These are phyloP conservation scores for Rugalucina vietnamica DNA, from an alignment of 2,888 invertebrate genomes.

Conservation along the genomic window DNA sequence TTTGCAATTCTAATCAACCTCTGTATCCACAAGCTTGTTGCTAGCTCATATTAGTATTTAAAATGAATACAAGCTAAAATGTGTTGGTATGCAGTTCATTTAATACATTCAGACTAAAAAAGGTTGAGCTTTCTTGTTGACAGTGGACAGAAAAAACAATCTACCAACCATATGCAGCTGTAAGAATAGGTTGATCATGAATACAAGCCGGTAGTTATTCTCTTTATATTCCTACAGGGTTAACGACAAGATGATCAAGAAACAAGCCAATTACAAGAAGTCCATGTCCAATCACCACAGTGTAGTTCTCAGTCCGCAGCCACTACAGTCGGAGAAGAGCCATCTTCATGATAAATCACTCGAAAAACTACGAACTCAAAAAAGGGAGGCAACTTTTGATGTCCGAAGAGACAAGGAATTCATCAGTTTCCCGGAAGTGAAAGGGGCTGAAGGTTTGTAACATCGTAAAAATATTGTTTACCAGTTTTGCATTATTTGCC, in stretches of 20 bases:
- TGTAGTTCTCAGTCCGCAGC: constrained; percentile 76
- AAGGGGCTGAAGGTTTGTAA: constrained; percentile 75
- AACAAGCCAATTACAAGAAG: constrained; percentile 68
- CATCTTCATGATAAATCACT: constrained; percentile 75
- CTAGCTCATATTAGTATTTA: too few relatives aligned
- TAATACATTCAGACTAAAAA: too few relatives aligned
- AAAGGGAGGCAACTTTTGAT: constrained; percentile 56
- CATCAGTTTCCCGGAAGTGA: constrained; percentile 75
- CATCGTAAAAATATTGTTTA: neutral
- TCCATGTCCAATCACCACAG: constrained; percentile 74
- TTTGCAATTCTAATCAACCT: too few relatives aligned
- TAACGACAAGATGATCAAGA: constrained; percentile 74
- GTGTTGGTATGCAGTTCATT: too few relatives aligned
- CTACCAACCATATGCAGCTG: too few relatives aligned
- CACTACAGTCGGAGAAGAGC: constrained; percentile 77
- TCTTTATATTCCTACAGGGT: constrained; percentile 60
- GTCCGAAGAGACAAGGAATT: constrained; percentile 67
- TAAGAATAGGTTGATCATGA: too few relatives aligned
- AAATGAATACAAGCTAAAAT: too few relatives aligned
- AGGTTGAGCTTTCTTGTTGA: too few relatives aligned
- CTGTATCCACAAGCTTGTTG: too few relatives aligned
- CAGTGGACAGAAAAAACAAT: too few relatives aligned
- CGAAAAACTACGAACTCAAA: constrained; percentile 63
- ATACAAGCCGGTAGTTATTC: too few relatives aligned
- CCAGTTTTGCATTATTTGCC: neutral